These are phyloP conservation scores for Chaenodraco wilsoni DNA, from an alignment of 2,797 vertebrate genomes.

Conservation along the genomic window DNA sequence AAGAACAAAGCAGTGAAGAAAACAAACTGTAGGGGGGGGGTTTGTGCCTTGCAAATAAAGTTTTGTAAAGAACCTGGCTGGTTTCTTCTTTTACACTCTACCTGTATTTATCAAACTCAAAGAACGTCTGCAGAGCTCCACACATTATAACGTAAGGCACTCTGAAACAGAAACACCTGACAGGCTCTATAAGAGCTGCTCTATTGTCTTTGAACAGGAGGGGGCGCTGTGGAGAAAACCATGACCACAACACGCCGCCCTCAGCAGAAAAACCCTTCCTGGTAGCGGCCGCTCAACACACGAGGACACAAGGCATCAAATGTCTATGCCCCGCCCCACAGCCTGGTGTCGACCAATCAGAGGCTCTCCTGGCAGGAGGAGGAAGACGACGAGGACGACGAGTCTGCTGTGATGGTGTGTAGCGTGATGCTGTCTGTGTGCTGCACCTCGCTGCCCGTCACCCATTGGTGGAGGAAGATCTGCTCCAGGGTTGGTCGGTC, in stretches of 20 bases:
- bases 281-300: neutral
- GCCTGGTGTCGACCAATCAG: conserved; percentile 64
- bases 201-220: neutral
- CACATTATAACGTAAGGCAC: conserved; percentile 31
- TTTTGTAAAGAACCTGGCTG: too few relatives aligned
- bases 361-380: conserved; percentile 91
- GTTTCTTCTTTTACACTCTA: too few relatives aligned
- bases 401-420: conserved; percentile 83
- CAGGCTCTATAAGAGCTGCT: neutral
- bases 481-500: conserved; percentile 95
- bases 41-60: too few relatives aligned
- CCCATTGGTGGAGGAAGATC: conserved; percentile 93
- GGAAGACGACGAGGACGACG: conserved; percentile 62
- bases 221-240: neutral
- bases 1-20: too few relatives aligned
- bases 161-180: conserved; percentile 4
- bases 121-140: neutral
- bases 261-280: neutral
- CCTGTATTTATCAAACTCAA: neutral
- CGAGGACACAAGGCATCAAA: too few relatives aligned
- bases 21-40: too few relatives aligned
- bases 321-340: conserved; percentile 53
- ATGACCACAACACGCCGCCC: neutral
- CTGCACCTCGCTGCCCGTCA: conserved; percentile 82
- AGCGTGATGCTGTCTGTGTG: conserved; percentile 80